Evolutionary conservation across 1,140 invertebrate genomes (phyloP), one percentile per base, ranked within the genome.

Genomic region (Drosophila guanche): DNA sequence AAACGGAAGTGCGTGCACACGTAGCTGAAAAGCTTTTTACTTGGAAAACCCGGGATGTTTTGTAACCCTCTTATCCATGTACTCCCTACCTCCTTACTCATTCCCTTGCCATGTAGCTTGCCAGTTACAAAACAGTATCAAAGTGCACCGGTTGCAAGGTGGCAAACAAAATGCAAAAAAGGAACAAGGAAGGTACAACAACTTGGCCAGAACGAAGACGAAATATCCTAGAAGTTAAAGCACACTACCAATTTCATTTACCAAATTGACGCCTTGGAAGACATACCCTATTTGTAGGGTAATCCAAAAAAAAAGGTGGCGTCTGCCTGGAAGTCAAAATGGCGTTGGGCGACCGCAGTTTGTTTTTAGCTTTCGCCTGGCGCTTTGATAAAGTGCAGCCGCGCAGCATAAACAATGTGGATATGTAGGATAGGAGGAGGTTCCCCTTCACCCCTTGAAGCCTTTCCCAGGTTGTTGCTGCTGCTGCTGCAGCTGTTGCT

Each of bases 361-460:
- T 77, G 67, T 77, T 86, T 85, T 86, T 73, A 76, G 63, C 73
- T 56, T 63, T 57, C 37, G 73, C 63, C 55, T 40, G 60, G 66
- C 68, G 63, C 77, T 85, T 86, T 85, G 81, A 80, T 85, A 85
- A 86, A 86, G 81, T 86, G 81, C 81, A 86, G 73, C 76, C 74
- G 73, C 69, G 73, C 77, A 80, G 75, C 81, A 86, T 86, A 86
- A 86, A 86, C 81, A 86, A 86, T 81, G 81, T 65, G 66, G 65
- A 65, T 66, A 52, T 74, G 41, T 61, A 56, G 58, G 52, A 40
- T 37, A 37, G 3, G 33, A 53, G 40, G 29, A 67, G 46, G 16
- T 56, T 47, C 29, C 16, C 45, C 14, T 25, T 27, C 16, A 16
- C 12, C 54, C 42, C 16, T 50, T 20, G 42, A 14, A 57, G 22